Evolutionary conservation across 2,797 vertebrate genomes (phyloP).

Genomic region (Gambusia yucatana): DNA sequence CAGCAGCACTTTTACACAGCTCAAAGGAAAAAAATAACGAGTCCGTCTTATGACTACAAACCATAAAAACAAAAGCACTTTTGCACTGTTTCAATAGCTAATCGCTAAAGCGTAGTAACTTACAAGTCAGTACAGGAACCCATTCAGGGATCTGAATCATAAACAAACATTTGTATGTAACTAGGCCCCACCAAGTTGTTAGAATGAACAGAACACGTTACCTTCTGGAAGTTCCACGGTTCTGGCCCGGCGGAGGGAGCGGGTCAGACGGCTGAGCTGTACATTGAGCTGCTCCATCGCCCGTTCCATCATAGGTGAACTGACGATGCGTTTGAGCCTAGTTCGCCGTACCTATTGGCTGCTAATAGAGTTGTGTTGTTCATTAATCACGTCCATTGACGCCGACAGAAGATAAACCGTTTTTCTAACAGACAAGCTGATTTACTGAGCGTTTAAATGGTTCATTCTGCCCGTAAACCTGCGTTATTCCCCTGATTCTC

Average conservation of each 20-base stretch:
- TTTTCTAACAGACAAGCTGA: neutral
- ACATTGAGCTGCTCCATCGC: slow-evolving; percentile 96
- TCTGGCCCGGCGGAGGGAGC: slow-evolving; percentile 93
- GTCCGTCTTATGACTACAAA: neutral
- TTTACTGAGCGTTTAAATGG: slow-evolving; percentile 18
- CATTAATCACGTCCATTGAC: slow-evolving; percentile 61
- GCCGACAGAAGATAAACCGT: neutral
- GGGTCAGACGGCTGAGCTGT: slow-evolving; percentile 91
- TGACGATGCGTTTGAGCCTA: slow-evolving; percentile 26
- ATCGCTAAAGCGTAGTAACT: neutral
- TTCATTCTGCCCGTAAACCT: slow-evolving; percentile 5
- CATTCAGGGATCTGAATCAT: neutral
- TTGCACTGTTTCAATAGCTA: neutral
- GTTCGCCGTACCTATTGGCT: slow-evolving; percentile 16
- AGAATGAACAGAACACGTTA: slow-evolving; percentile 41
- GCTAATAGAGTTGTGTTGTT: neutral
- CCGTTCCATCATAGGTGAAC: slow-evolving; percentile 93
- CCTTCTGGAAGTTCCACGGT: slow-evolving; percentile 97
- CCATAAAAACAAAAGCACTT: neutral
- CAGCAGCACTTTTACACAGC: neutral
- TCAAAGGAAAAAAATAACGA: neutral
- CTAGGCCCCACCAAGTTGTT: neutral
- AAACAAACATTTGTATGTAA: neutral
- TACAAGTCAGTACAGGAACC: neutral
- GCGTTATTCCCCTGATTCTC: slow-evolving; percentile 23